These are phyloP conservation scores for Falco concolor DNA, from an alignment of 2,797 vertebrate genomes.

Conservation along the genomic window DNA sequence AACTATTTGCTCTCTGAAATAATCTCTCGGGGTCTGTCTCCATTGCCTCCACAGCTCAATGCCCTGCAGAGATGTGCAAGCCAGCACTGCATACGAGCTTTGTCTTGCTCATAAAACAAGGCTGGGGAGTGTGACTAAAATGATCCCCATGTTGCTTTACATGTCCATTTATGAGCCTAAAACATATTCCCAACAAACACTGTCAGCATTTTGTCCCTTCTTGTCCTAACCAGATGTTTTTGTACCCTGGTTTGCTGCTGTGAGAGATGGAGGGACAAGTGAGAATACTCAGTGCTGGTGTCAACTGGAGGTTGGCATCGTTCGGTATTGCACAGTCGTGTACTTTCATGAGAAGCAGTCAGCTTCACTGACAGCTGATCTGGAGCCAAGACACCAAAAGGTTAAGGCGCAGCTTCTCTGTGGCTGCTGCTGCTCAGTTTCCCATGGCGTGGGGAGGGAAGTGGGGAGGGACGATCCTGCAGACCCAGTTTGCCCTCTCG, in stretches of 20 bases:
- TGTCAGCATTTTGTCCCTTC: neutral
- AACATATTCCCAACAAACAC: neutral
- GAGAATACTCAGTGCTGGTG: neutral
- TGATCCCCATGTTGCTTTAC: neutral
- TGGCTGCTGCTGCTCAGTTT: conserved; percentile 9
- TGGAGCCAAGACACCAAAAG: conserved; percentile 17
- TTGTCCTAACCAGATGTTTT: neutral
- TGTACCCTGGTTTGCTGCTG: neutral
- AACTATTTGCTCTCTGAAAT: neutral
- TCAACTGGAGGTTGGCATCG: neutral
- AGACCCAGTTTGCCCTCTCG: conserved; percentile 10
- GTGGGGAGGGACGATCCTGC: neutral
- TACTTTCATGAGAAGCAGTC: neutral
- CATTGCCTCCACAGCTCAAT: neutral
- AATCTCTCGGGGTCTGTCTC: neutral
- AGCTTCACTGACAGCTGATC: neutral
- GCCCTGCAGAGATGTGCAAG: neutral
- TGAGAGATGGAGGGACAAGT: neutral
- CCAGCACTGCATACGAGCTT: neutral
- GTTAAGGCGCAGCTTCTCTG: neutral
- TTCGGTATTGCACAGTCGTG: neutral
- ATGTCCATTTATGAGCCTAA: conserved; percentile 9
- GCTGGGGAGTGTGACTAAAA: neutral
- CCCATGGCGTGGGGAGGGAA: neutral
- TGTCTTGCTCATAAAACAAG: neutral